Evolutionary conservation across 1,140 invertebrate species (phyloP).

Genomic region (Gonioctena quinquepunctata): DNA sequence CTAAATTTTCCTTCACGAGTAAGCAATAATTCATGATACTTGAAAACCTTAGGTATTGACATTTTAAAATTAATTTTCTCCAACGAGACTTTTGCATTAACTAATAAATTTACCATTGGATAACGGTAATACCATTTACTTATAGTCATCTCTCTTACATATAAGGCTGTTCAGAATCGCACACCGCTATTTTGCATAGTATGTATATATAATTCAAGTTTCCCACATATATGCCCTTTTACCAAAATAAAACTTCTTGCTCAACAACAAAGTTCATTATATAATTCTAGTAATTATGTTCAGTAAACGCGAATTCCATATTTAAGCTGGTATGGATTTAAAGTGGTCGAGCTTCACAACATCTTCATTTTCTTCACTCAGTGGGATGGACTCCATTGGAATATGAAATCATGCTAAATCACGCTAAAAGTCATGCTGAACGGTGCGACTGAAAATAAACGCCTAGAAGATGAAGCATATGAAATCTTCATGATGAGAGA

Average conservation of each 20-base stretch:
- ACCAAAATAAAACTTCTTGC: neutral
- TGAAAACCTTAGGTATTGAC: neutral
- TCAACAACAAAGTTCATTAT: constrained; percentile 1
- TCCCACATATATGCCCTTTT: constrained; percentile 8
- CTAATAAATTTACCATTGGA: constrained; percentile 14
- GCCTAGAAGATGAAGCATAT: no score
- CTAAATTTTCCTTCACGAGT: neutral
- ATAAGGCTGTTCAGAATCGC: constrained; percentile 9
- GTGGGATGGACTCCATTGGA: neutral
- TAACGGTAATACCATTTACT: constrained; percentile 21
- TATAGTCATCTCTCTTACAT: constrained; percentile 19
- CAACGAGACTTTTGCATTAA: constrained; percentile 8
- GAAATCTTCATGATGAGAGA: no score
- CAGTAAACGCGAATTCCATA: neutral
- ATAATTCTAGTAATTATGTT: constrained; percentile 10
- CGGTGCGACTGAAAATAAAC: neutral
- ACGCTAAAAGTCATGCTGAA: neutral
- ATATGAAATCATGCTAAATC: neutral
- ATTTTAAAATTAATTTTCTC: constrained; percentile 15
- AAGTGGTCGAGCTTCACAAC: neutral
- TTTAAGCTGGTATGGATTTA: neutral
- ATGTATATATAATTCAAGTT: constrained; percentile 8
- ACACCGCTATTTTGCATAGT: constrained; percentile 22
- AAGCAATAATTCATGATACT: constrained; percentile 2
- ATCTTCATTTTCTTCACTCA: neutral